Evolutionary conservation across 2,888 invertebrate species (phyloP), one percentile per base, ranked within the genome.

Genomic region (Panzeria rudis): DNA sequence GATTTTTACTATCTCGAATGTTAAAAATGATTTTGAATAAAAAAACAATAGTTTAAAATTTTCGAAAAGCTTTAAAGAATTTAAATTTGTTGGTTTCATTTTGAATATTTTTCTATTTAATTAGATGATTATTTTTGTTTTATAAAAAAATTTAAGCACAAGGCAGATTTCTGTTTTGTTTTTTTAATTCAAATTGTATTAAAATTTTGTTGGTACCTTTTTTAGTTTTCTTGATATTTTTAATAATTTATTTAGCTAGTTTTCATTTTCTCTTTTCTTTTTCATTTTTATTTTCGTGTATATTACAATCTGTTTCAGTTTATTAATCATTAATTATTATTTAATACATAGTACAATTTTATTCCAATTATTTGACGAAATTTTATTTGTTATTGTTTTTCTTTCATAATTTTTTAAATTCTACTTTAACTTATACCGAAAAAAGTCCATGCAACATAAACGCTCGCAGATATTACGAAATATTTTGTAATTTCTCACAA

Each of bases 81-180:
- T 75, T 29, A 75, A 75, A 54, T 69, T 64, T 72, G 71, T 64
- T 59, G 66, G 23, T 17, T 68, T 41, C 5, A 8, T 68, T 20
- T 64, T 62, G 13, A 35, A 15, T 76, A 72, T 38, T 52, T 52
- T 68, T 52, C 64, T 73, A 44, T 52, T 68, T 38, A 50, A 44
- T 61, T 23, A 64, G 6, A 61, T 59, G 47, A 35, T 68, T 47
- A 11, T 13, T 68, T 79, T 47, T 69, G 50, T 11, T 72, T 61
- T 72, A 69, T 62, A 85, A 61, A 85, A n/a, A 85, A 77, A 75
- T 52, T 83, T 59, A 85, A 85, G 83, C 82, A 77, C 71, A 83
- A 78, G 69, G 83, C 83, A 52, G 50, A 76, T 81, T 81, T 75
- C 11, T 54, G 9, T 44, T 32, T 17, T 29, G 29, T 29, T 83